Base-by-base conservation (phyloP, 23 tunicate species). In the Ciona savignyi region DNA sequence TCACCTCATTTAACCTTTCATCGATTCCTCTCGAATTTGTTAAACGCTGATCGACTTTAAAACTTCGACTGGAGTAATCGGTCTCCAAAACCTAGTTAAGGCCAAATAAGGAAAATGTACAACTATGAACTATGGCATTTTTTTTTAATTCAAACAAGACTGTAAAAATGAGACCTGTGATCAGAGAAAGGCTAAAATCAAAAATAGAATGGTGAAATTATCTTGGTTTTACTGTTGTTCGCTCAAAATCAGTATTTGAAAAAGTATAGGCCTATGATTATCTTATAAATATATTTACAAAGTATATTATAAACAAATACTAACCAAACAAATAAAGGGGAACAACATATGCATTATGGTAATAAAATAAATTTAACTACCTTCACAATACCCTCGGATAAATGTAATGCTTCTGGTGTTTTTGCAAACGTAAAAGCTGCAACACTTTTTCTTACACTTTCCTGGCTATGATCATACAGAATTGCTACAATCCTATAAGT, bases 401-500 rank as follows among this genome's bases (percentile, higher is more conserved):
- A 27, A 21, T 25, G 65, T 15, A 70, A 27, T 32, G 80, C 30
- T 20, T 60, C 67, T 27, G 72, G 76, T 4, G 73, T 27, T 30
- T 63, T 23, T 35, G 75, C 72, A 35, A 62, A 51, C 19, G 71
- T 25, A 72, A 87, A 75, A 31, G 66, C 75, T 20, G 34, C 29
- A 20, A 30, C 77, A 35, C 71, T 81, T 27, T 51, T 65, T 33
- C 63, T 51, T n/a, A 80, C 67, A n/a, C 77, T 78, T 21, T 67
- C 79, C 34, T 88, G 71, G 33, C 86, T 33, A 31, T 81, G 78
- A 29, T 88, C 88, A 60, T 80, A 77, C n/a, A 88, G 32, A 60
- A 88, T 78, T 3, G 87, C 87, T 32, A 88, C 60, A 23, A 72
- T 29, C 49, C 86, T 81, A 64, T 22, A 31, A 75, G 56, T 42